A percentile compares a stretch with the other conserved stretches of the same genome.
phyloP scores from a whole-genome alignment of 2,797 vertebrate species.

The Phylloscopus collybita region DNA sequence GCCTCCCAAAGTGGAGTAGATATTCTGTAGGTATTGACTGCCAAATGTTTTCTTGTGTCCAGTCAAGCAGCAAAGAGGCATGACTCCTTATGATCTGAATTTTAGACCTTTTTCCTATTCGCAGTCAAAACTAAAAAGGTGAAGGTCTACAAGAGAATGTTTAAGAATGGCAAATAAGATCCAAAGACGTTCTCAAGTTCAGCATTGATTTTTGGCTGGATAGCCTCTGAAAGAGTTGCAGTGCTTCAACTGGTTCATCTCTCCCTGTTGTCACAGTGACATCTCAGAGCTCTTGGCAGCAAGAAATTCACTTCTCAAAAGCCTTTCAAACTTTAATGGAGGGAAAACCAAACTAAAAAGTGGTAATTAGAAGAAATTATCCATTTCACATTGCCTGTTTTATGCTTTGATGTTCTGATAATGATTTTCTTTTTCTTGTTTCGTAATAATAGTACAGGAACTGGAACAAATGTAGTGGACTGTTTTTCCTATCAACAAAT shows the following conservation, averaged over 20 bases:
- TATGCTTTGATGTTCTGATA: neutral
- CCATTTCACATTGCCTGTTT: neutral
- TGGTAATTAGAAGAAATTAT: neutral
- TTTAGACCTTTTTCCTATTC: neutral
- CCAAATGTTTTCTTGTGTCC: neutral
- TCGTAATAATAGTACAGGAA: neutral
- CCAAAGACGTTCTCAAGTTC: neutral
- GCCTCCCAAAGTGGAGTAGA: neutral
- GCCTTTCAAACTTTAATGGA: neutral
- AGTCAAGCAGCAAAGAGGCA: neutral
- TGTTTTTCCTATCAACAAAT: neutral
- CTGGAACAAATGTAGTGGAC: neutral
- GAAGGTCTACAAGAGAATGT: neutral
- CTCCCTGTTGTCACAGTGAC: neutral
- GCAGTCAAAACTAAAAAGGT: neutral
- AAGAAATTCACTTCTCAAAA: neutral
- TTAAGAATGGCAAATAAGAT: neutral
- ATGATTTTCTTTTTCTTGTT: neutral
- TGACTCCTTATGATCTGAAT: neutral
- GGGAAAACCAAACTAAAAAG: neutral
- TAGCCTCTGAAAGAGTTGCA: neutral
- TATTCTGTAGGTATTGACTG: neutral
- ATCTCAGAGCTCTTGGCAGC: neutral
- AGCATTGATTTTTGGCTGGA: neutral
- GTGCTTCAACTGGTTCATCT: neutral